phyloP scores from a whole-genome alignment of 2,113 vertebrate genomes.

The Typhlomys cinereus region DNA sequence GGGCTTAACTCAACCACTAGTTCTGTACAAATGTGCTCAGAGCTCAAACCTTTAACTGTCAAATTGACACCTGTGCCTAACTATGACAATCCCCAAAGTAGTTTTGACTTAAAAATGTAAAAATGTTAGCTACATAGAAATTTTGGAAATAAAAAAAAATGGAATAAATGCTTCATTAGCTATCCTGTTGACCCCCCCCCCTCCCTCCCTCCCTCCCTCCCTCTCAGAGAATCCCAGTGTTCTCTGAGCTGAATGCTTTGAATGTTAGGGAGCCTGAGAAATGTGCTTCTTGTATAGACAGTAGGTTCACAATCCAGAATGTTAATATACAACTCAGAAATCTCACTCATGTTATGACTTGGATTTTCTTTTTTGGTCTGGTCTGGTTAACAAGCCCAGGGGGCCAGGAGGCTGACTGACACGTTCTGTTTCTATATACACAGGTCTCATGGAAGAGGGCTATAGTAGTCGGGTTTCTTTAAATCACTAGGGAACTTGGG shows the following conservation, averaged over 20 bases:
- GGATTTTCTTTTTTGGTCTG: background rate
- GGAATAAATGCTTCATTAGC: background rate
- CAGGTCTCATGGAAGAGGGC: background rate
- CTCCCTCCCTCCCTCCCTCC: background rate
- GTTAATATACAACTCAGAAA: background rate
- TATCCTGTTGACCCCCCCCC: background rate
- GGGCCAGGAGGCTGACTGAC: background rate
- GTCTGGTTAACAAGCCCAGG: background rate
- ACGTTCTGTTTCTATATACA: background rate
- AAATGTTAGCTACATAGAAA: background rate
- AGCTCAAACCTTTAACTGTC: too few relatives aligned
- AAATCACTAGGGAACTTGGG: background rate
- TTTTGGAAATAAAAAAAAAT: conserved; percentile 12
- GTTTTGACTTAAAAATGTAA: background rate
- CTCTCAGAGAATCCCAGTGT: background rate
- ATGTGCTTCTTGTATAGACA: background rate
- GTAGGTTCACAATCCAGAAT: background rate
- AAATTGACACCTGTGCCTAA: too few relatives aligned
- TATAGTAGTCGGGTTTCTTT: background rate
- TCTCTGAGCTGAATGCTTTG: background rate
- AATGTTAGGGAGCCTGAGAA: background rate
- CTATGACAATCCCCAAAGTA: too few relatives aligned
- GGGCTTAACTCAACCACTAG: too few relatives aligned
- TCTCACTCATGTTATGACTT: background rate
- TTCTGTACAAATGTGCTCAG: too few relatives aligned